Evolutionary conservation across 2,797 vertebrate species (phyloP).

Genomic region (Poeciliopsis presidionis): DNA sequence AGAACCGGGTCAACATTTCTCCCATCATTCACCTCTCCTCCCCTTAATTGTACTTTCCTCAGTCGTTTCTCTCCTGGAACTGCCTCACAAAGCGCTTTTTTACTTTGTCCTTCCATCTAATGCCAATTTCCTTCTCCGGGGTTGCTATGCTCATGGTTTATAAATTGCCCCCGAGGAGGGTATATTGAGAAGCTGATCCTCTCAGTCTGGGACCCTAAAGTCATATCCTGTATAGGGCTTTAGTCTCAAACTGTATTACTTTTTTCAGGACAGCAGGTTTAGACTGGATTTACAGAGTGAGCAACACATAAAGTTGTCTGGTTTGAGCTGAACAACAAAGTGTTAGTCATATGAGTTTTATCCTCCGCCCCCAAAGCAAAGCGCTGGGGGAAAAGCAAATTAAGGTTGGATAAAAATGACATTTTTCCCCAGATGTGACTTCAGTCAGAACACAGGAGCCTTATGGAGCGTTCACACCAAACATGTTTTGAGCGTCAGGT

Average conservation of each 20-base stretch:
- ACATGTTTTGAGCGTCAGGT: no score
- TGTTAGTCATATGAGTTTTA: not conserved
- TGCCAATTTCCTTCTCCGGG: constrained; percentile 70
- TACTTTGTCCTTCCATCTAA: constrained; percentile 52
- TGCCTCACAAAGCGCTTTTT: constrained; percentile 38
- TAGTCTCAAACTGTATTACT: constrained; percentile 55
- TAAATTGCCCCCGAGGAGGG: constrained; percentile 72
- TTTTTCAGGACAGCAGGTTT: constrained; percentile 52
- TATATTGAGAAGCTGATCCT: constrained; percentile 77
- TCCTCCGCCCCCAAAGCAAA: not conserved
- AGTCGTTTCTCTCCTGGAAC: constrained; percentile 61
- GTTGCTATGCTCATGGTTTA: constrained; percentile 58
- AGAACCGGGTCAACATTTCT: constrained; percentile 34
- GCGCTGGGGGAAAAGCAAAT: not conserved
- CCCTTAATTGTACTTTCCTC: constrained; percentile 33
- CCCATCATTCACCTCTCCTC: constrained; percentile 44
- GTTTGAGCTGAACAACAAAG: constrained; percentile 11
- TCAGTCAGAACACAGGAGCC: not conserved
- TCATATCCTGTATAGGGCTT: constrained; percentile 79
- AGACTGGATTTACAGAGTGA: constrained; percentile 44
- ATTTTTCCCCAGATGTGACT: not conserved
- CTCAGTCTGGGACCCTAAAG: constrained; percentile 74
- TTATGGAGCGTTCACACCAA: not conserved
- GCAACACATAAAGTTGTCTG: constrained; percentile 2
- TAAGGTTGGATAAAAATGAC: not conserved